Evolutionary conservation across 2,113 vertebrate genomes (phyloP).

Genomic region (Sinocyclocheilus anophthalmus): DNA sequence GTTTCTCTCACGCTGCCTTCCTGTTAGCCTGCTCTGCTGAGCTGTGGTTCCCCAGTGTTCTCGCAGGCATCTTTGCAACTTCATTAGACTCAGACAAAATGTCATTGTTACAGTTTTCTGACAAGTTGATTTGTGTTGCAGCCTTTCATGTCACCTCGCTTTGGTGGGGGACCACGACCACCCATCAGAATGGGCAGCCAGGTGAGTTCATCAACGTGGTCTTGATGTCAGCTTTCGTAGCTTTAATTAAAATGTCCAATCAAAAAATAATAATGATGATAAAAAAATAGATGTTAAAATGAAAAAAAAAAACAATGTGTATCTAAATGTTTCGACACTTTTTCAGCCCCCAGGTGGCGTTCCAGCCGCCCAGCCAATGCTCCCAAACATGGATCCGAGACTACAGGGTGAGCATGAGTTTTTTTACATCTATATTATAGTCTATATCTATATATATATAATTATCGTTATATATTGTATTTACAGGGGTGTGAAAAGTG

Average conservation of each 20-base stretch:
- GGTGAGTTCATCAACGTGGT: constrained; percentile 69
- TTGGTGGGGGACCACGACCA: constrained; percentile 94
- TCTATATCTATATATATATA: no score
- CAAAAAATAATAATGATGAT: background rate
- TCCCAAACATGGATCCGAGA: constrained; percentile 98
- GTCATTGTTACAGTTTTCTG: background rate
- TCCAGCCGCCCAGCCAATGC: constrained; percentile 94
- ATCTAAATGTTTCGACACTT: constrained; percentile 23
- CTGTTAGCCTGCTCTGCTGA: constrained; percentile 2
- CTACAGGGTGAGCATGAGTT: constrained; percentile 85
- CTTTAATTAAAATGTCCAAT: background rate
- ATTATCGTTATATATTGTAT: no score
- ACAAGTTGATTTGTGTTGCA: constrained; percentile 61
- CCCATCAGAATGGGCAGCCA: constrained; percentile 97
- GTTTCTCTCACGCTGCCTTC: constrained; percentile 39
- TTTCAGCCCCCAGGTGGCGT: constrained; percentile 91
- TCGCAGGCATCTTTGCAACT: background rate
- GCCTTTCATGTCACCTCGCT: constrained; percentile 99
- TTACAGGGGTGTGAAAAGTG: no score
- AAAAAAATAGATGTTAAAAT: no score
- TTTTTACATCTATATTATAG: no score
- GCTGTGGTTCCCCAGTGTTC: constrained; percentile 41
- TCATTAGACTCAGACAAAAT: constrained; percentile 10
- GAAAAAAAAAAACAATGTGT: background rate
- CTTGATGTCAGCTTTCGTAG: background rate